Evolutionary conservation across 1,140 invertebrate genomes (phyloP).

Genomic region (Cydia splendana): DNA sequence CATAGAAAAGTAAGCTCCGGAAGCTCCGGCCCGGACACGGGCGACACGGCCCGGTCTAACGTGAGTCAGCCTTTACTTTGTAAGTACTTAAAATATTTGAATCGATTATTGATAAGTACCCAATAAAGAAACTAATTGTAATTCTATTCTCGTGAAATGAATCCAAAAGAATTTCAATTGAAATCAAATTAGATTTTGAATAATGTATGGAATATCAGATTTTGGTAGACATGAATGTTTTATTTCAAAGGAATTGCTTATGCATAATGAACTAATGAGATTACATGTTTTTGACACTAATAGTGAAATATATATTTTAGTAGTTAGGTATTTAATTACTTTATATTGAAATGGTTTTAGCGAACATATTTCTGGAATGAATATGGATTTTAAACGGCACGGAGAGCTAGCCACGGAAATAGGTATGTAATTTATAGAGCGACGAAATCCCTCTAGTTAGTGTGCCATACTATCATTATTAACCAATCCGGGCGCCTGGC

Average conservation of each 20-base stretch:
- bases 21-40: too few relatives aligned
- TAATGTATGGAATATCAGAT: not conserved
- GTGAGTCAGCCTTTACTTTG: too few relatives aligned
- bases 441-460: too few relatives aligned
- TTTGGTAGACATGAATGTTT: not conserved
- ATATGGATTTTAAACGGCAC: not conserved
- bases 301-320: not conserved
- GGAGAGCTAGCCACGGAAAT: too few relatives aligned
- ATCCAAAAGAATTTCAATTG: constrained; percentile 27
- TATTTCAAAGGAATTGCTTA: constrained; percentile 14
- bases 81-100: not conserved
- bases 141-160: not conserved
- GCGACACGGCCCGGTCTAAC: too few relatives aligned
- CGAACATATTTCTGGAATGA: not conserved
- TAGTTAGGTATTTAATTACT: not conserved
- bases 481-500: too few relatives aligned
- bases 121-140: constrained; percentile 6
- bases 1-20: too few relatives aligned
- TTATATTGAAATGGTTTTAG: not conserved
- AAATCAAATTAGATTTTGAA: not conserved
- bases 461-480: too few relatives aligned
- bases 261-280: not conserved
- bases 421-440: too few relatives aligned
- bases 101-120: not conserved
- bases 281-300: not conserved